Conservation (phyloP, 2,888 invertebrate genomes). For the Crossocerus cetratus region DNA sequence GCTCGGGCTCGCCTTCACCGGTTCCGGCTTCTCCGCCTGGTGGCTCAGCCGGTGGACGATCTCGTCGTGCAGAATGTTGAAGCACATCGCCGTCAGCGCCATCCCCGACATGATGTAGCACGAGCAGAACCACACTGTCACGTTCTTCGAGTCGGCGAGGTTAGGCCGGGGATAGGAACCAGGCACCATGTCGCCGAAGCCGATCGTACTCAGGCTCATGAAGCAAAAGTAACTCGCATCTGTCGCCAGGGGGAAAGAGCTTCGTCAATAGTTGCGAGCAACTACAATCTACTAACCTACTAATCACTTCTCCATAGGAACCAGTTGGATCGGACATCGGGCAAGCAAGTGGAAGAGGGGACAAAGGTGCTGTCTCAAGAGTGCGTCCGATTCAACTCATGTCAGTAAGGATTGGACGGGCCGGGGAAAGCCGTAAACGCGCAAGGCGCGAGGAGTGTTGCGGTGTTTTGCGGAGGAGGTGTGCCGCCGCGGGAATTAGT, state of each 20-base stretch:
- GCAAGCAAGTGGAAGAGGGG: no score
- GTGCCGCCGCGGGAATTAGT: no score
- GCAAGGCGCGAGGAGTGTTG: no score
- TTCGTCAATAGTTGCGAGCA: not conserved
- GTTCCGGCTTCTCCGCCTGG: conserved; percentile 80
- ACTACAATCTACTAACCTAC: not conserved
- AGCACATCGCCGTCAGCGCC: conserved; percentile 93
- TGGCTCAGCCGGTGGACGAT: conserved; percentile 90
- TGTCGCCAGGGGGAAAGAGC: conserved; percentile 54
- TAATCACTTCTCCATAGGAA: no score
- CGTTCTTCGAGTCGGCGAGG: conserved; percentile 81
- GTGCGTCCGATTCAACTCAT: no score
- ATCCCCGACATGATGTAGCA: conserved; percentile 91
- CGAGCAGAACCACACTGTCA: conserved; percentile 92
- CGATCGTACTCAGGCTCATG: conserved; percentile 95
- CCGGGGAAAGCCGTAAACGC: no score
- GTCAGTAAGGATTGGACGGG: no score
- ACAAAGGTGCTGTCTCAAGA: no score
- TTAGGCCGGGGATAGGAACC: conserved; percentile 81
- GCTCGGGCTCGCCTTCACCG: conserved; percentile 82
- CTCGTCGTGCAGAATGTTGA: conserved; percentile 92
- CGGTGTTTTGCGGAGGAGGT: no score
- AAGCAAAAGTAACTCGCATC: conserved; percentile 90
- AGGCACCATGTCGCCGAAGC: conserved; percentile 92
- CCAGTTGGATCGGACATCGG: no score